Percentiles rank a stretch among this genome's conserved stretches.
Evolutionary conservation across 2,113 vertebrate species (phyloP).

Genomic region (Ploceus nigricollis): DNA sequence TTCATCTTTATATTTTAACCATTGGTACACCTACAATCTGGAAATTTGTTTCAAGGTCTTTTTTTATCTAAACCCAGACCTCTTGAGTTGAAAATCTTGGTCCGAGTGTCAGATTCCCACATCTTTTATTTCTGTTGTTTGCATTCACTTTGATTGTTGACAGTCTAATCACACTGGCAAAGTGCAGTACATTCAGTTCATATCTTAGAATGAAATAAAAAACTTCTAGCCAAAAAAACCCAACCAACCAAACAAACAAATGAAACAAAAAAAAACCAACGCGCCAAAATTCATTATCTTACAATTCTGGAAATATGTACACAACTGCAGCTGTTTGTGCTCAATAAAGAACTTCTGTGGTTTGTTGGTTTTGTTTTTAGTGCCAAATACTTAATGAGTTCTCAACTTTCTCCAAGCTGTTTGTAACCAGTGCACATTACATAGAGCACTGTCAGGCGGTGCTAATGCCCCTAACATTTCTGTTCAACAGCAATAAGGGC

Average conservation of each 20-base stretch:
- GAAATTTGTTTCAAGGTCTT: neutral
- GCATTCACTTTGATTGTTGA: neutral
- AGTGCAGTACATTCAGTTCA: neutral
- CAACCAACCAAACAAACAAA: neutral
- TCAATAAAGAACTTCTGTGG: neutral
- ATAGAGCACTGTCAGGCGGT: neutral
- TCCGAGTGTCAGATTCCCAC: neutral
- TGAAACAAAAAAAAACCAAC: neutral
- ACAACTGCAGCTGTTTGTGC: neutral
- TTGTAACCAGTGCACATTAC: neutral
- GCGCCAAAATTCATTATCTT: neutral
- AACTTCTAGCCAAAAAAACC: neutral
- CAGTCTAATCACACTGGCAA: neutral
- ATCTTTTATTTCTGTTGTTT: neutral
- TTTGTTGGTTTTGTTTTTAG: neutral
- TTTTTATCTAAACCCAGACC: neutral
- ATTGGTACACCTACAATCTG: neutral
- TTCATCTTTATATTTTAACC: neutral
- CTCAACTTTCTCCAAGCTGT: neutral
- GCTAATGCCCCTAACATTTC: neutral
- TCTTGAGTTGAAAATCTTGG: neutral
- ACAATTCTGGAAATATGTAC: neutral
- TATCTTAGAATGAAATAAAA: neutral
- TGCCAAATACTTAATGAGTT: neutral
- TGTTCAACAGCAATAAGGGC: neutral